phyloP scores from a whole-genome alignment of 1,140 invertebrate genomes.

The Bombus pascuorum region DNA sequence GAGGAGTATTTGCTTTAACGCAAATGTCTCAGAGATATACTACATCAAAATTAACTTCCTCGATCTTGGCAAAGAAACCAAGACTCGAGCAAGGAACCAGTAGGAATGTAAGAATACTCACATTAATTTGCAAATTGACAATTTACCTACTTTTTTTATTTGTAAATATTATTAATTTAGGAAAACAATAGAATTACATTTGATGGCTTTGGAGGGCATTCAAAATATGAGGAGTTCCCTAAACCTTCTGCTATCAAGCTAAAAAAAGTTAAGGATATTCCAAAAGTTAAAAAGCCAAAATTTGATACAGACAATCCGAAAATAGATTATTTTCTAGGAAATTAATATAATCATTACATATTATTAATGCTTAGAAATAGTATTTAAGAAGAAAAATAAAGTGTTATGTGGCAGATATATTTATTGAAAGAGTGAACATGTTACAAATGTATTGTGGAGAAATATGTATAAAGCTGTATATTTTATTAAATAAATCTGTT shows the following conservation, averaged over 20 bases:
- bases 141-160: background rate
- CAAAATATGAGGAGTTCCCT: constrained; percentile 72
- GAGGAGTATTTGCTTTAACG: constrained; percentile 45
- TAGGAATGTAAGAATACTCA: background rate
- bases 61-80: constrained; percentile 54
- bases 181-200: constrained; percentile 50
- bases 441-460: no score
- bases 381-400: no score
- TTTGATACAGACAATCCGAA: constrained; percentile 52
- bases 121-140: background rate
- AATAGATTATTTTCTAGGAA: constrained; percentile 36
- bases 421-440: background rate
- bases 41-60: constrained; percentile 6
- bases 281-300: constrained; percentile 53
- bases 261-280: constrained; percentile 48
- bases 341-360: background rate
- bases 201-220: constrained; percentile 77
- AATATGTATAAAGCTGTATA: background rate
- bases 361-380: background rate
- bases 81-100: constrained; percentile 10
- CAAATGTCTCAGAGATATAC: background rate
- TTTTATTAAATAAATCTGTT: background rate
- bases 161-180: constrained; percentile 32
- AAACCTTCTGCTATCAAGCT: constrained; percentile 11
- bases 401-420: background rate